A percentile compares a stretch with the other conserved stretches of the same genome.
Conservation (phyloP, 2,888 invertebrate species). For the Mimachlamys varia region DNA sequence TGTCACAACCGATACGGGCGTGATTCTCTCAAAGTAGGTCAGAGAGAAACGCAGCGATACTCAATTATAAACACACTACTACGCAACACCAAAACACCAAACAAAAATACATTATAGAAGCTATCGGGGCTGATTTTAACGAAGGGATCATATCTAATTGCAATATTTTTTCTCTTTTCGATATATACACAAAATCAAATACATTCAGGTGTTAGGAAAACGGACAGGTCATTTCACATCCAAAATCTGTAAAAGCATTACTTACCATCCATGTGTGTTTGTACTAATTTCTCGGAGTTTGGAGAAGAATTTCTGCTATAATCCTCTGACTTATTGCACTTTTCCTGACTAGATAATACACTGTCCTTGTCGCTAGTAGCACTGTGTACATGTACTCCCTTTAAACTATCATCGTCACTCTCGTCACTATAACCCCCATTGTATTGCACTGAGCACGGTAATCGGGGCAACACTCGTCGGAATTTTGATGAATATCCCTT, state of each 20-base stretch:
- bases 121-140: not conserved
- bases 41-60: not conserved
- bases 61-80: not conserved
- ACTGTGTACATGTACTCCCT: not conserved
- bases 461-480: not conserved
- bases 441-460: not conserved
- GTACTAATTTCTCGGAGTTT: not conserved
- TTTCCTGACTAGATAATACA: slow-evolving; percentile 11
- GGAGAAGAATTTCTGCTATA: not conserved
- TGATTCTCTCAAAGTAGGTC: not conserved
- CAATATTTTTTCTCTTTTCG: not conserved
- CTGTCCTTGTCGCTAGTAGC: not conserved
- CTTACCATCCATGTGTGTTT: slow-evolving; percentile 33
- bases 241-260: not conserved
- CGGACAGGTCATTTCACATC: not conserved
- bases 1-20: slow-evolving; percentile 29
- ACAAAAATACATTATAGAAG: not conserved
- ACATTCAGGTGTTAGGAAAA: not conserved
- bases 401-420: not conserved
- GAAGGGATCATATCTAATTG: too few species aligned
- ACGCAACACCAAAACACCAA: not conserved
- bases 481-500: slow-evolving; percentile 6
- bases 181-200: not conserved
- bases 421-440: not conserved
- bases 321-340: slow-evolving; percentile 16